phyloP scores from a whole-genome alignment of 1,140 invertebrate species.

The Heliconius hermathena region DNA sequence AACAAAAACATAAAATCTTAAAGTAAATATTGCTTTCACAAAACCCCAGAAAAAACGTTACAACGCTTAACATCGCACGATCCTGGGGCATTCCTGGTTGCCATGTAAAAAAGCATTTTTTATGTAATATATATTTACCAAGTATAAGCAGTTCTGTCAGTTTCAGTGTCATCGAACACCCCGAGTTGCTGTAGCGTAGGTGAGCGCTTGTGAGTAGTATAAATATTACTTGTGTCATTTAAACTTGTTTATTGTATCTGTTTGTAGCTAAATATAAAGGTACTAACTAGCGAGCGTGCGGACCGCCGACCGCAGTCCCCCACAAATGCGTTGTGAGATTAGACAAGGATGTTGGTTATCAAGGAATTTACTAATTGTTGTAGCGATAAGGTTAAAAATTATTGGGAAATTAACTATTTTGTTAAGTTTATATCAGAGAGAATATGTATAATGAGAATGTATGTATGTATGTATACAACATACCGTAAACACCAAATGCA shows the following conservation, averaged over 20 bases:
- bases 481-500: neutral
- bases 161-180: too few relatives aligned
- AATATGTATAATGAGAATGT: neutral
- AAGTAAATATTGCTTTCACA: too few relatives aligned
- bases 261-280: neutral
- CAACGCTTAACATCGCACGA: too few relatives aligned
- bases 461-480: neutral
- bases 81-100: too few relatives aligned
- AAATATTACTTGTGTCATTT: conserved; percentile 52
- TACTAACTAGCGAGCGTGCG: neutral
- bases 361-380: conserved; percentile 31
- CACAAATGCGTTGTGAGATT: too few relatives aligned
- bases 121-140: too few relatives aligned
- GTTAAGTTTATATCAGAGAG: conserved; percentile 21
- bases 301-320: neutral
- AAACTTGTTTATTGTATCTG: neutral
- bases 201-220: conserved; percentile 68
- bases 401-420: conserved; percentile 15
- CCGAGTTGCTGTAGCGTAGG: neutral
- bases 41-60: too few relatives aligned
- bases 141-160: too few relatives aligned
- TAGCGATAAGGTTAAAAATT: conserved; percentile 16
- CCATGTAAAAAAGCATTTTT: too few relatives aligned
- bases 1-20: too few relatives aligned
- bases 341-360: conserved; percentile 15